Conservation (phyloP, 2,888 invertebrate genomes). For the Himalopsyche tibetana region DNA sequence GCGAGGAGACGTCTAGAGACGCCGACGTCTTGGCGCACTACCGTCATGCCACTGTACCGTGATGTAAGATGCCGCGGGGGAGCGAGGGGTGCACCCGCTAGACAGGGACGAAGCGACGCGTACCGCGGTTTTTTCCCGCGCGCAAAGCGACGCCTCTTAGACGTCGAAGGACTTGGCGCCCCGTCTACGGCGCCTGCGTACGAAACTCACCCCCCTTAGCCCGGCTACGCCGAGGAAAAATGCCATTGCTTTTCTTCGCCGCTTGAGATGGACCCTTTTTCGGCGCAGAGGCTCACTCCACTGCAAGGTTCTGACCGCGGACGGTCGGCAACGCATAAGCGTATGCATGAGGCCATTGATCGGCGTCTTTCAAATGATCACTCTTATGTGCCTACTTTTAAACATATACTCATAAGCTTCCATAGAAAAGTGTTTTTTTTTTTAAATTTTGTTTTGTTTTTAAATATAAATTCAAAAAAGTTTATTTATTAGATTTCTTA, state of each 20-base stretch:
- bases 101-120: conserved; percentile 60
- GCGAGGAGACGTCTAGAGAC: conserved; percentile 71
- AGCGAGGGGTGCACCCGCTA: conserved; percentile 50
- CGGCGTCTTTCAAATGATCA: too few relatives aligned
- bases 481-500: too few relatives aligned
- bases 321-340: neutral
- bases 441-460: too few relatives aligned
- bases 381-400: too few relatives aligned
- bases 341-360: neutral
- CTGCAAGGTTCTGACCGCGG: conserved; percentile 18
- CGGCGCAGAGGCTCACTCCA: conserved; percentile 40
- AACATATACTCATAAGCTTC: too few relatives aligned
- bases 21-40: conserved; percentile 66
- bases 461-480: too few relatives aligned
- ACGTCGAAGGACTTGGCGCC: conserved; percentile 61
- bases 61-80: conserved; percentile 60
- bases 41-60: conserved; percentile 65
- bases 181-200: conserved; percentile 46
- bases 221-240: conserved; percentile 41
- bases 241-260: conserved; percentile 44
- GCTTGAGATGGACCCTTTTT: conserved; percentile 38
- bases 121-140: conserved; percentile 63
- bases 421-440: too few relatives aligned
- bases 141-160: conserved; percentile 61
- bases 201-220: conserved; percentile 39